Base-by-base conservation (phyloP, 2,797 vertebrate genomes). In the Falco concolor region DNA sequence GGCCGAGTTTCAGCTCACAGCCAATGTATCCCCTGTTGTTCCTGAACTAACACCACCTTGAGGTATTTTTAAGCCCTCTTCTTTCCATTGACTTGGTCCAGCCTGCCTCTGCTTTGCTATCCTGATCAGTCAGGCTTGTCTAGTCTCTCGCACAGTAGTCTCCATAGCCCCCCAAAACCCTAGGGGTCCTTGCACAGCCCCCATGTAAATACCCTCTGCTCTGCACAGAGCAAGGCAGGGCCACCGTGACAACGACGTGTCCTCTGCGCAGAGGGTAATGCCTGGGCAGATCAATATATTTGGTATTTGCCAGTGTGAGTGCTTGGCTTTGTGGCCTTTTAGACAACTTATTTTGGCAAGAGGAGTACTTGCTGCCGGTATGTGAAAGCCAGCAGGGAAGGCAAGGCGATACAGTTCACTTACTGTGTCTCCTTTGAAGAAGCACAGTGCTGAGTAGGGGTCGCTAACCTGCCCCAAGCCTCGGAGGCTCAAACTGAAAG, bases 241-340 rank as follows among this genome's bases (percentile, higher is more conserved):
- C 15, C 28, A 32, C 53, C 0, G 2, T 17, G n/a, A 34, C 42
- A 89, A 18, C 0, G 1, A 38, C 6, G 13, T 40, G 24, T 36
- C 10, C 23, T 53, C 78, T 17, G 8, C 7, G 16, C 52, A 60
- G 44, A 77, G 50, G 8, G 17, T 30, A 76, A 70, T 4, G 1
- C 17, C 22, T 27, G 17, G 34, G 32, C 42, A 25, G 47, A 34
- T 53, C 16, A 34, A 20, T 44, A 44, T 8, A 70, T 21, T 8
- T 17, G 11, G 13, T 38, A 22, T 56, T 65, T 79, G 52, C 34
- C 61, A 27, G 44, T 34, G 6, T 16, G 23, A 74, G 36, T 34
- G 25, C 21, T 54, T 52, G 13, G 25, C 20, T 85, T 47, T 49
- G 27, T 63, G 52, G 82, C 34, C 9, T 69, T 60, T 57, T 27